phyloP scores from a whole-genome alignment of 1,140 invertebrate genomes.

The Drosophila elegans region DNA sequence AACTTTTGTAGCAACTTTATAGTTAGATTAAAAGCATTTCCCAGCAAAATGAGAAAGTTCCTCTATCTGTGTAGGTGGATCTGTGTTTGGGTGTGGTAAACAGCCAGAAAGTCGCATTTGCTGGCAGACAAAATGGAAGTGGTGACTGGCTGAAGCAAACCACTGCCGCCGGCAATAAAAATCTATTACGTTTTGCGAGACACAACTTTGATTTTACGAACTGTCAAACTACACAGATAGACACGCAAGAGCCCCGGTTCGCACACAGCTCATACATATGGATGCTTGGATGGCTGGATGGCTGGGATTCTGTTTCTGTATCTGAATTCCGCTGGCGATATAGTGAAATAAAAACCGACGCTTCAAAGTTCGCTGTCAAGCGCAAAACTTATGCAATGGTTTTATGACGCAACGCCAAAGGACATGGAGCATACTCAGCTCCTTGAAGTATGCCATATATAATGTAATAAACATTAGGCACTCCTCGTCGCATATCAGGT shows the following conservation, averaged over 20 bases:
- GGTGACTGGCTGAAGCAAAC: constrained; percentile 56
- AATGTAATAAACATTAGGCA: constrained; percentile 54
- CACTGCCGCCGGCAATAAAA: constrained; percentile 66
- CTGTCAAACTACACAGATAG: constrained; percentile 61
- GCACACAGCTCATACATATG: constrained; percentile 26
- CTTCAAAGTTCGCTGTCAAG: constrained; percentile 46
- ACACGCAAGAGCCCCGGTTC: constrained; percentile 10
- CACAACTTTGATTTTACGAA: constrained; percentile 79
- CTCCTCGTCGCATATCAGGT: constrained; percentile 16
- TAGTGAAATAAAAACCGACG: constrained; percentile 49
- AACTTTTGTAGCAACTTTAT: constrained; percentile 65
- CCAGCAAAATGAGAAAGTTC: constrained; percentile 54
- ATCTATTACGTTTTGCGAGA: constrained; percentile 65
- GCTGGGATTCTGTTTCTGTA: not conserved
- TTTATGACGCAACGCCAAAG: constrained; percentile 45
- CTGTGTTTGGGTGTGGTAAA: constrained; percentile 22
- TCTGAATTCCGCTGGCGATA: constrained; percentile 20
- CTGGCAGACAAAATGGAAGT: constrained; percentile 50
- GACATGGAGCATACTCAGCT: constrained; percentile 31
- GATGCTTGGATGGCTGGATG: not conserved
- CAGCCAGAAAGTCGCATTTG: constrained; percentile 58
- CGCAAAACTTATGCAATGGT: constrained; percentile 54
- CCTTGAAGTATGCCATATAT: constrained; percentile 34
- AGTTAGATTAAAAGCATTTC: constrained; percentile 77
- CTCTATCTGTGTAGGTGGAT: constrained; percentile 15